Evolutionary conservation across 2,888 invertebrate genomes (phyloP), one percentile per base, ranked within the genome.

Genomic region (Chrysolina haemoptera): DNA sequence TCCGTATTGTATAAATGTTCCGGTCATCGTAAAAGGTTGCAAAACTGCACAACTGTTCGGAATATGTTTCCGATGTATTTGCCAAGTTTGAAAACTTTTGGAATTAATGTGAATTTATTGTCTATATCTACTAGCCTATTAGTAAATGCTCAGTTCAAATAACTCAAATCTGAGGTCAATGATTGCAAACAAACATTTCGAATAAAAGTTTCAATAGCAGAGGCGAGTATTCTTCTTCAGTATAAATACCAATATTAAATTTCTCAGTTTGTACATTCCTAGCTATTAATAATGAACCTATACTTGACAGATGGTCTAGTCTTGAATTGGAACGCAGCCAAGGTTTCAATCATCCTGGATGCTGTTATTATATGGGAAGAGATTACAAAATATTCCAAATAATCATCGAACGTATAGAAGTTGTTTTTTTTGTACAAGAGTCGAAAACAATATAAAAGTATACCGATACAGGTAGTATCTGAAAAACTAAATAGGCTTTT

Each of bases 291-390:
- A 59, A 27, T 59, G 35, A 16, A 35, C 35, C 27, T 59, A 10
- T 27, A 59, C 27, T 27, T 59, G 59, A 59, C 22, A 27, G n/a
- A 59, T 35, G 27, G n/a, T 59, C n/a, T 14, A 11, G 14, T 27
- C 59, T 50, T 59, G 35, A 22, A n/a, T 59, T 59, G 27, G 59
- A 59, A 59, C 22, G 12, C 5, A 11, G 59, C 35, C 59, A 59
- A 59, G 35, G 27, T 55, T 20, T 5, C 18, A 12, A 55, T 55
- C 18, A 22, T 12, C 12, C 55, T 14, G 22, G 20, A 55, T 55
- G 22, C 12, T 55, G 55, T 22, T 22, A 55, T 55, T 55, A 14
- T 55, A 14, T 55, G 12, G 14, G 12, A 55, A 11, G 55, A 5
- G 18, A 55, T 55, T 22, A 53, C 53, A 53, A 53, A 18, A 53